These are phyloP conservation scores for Monochamus saltuarius DNA, from an alignment of 1,140 invertebrate species.

Conservation along the genomic window DNA sequence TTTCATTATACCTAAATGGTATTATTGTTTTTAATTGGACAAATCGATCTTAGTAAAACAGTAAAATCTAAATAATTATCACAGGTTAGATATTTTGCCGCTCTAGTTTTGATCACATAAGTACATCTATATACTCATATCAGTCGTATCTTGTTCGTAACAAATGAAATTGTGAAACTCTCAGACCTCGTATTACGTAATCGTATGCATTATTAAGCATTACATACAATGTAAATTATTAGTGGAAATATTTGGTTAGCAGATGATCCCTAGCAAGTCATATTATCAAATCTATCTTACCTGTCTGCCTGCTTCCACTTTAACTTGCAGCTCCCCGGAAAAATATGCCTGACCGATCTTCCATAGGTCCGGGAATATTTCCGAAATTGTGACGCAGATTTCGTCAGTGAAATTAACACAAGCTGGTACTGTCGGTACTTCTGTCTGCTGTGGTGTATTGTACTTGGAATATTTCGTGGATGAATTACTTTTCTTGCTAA, in stretches of 20 bases:
- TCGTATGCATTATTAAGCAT: not conserved
- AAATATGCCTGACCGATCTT: slow-evolving; percentile 89
- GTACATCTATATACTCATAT: no score
- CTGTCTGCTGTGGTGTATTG: slow-evolving; percentile 36
- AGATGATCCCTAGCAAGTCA: no score
- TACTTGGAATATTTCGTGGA: slow-evolving; percentile 46
- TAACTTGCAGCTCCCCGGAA: slow-evolving; percentile 74
- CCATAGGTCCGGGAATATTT: slow-evolving; percentile 82
- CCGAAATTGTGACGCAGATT: slow-evolving; percentile 67
- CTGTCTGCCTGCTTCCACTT: slow-evolving; percentile 56
- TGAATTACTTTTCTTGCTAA: slow-evolving; percentile 26
- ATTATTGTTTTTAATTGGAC: no score
- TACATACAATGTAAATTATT: no score
- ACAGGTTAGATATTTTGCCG: no score
- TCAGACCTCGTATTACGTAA: not conserved
- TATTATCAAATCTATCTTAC: not conserved
- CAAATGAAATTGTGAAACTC: not conserved
- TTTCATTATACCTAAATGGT: no score
- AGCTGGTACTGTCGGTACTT: slow-evolving; percentile 52
- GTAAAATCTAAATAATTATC: no score
- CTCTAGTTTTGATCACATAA: no score
- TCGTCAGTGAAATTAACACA: slow-evolving; percentile 73
- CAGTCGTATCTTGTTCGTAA: no score
- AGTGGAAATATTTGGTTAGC: no score
- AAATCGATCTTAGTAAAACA: no score